Evolutionary conservation across 2,888 invertebrate genomes (phyloP).

Genomic region (Cepaea hortensis): DNA sequence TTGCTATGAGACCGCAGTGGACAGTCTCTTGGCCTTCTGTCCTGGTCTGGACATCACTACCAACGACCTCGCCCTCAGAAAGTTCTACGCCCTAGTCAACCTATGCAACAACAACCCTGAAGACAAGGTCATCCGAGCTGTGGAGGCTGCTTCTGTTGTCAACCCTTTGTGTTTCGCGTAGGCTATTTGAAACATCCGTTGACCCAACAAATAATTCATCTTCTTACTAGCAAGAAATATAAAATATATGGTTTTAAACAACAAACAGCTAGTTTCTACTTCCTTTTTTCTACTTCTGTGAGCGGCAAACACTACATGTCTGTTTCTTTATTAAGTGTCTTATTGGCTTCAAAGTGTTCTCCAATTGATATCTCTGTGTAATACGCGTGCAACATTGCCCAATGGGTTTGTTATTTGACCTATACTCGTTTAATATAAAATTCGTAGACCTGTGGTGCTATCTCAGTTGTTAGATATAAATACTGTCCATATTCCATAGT

Average conservation of each 20-base stretch:
- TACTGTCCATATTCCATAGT: too few relatives aligned
- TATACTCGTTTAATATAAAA: too few relatives aligned
- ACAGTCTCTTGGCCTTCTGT: slow-evolving; percentile 73
- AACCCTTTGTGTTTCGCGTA: slow-evolving; percentile 20
- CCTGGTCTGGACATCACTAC: slow-evolving; percentile 73
- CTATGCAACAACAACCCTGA: slow-evolving; percentile 73
- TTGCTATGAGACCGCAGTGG: slow-evolving; percentile 76
- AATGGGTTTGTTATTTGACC: too few relatives aligned
- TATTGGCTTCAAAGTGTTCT: too few relatives aligned
- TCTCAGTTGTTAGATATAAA: too few relatives aligned
- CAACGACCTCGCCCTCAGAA: slow-evolving; percentile 76
- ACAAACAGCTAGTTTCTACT: not conserved
- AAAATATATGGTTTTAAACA: not conserved
- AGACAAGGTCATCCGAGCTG: slow-evolving; percentile 54
- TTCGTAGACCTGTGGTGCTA: too few relatives aligned
- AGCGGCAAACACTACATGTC: too few relatives aligned
- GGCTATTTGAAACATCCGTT: not conserved
- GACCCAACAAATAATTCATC: not conserved
- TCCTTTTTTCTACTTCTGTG: too few relatives aligned
- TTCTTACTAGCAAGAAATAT: not conserved
- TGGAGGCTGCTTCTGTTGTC: slow-evolving; percentile 27
- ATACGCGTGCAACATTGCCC: too few relatives aligned
- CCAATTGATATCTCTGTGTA: too few relatives aligned
- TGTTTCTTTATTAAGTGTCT: too few relatives aligned
- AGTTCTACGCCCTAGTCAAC: slow-evolving; percentile 76